A percentile compares a stretch with the other conserved stretches of the same genome.
Evolutionary conservation across 1,140 invertebrate genomes (phyloP).

Genomic region (Solen grandis): DNA sequence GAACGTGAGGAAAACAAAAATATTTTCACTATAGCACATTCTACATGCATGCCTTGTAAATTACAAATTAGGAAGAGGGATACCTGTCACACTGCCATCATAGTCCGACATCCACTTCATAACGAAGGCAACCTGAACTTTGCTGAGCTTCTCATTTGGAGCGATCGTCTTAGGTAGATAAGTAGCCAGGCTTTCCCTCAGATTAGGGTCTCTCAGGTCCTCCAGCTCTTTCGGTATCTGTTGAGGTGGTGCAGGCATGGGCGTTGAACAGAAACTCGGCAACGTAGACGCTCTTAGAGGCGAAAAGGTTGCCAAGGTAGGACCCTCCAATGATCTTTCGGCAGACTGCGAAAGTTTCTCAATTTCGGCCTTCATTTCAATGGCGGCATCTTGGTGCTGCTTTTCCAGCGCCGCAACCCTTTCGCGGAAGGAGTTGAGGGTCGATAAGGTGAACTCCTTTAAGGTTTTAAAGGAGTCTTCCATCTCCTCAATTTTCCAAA

Average conservation of each 20-base stretch:
- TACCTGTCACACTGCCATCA: too few species aligned
- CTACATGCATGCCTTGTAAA: too few species aligned
- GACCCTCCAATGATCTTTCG: too few species aligned
- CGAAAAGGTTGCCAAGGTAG: background rate
- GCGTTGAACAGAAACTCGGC: background rate
- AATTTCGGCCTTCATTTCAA: background rate
- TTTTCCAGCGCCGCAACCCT: background rate
- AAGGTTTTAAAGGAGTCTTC: too few species aligned
- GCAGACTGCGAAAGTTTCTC: too few species aligned
- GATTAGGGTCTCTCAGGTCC: background rate
- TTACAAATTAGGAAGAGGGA: too few species aligned
- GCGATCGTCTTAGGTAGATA: constrained; percentile 1
- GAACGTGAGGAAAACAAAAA: background rate
- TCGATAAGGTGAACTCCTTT: background rate
- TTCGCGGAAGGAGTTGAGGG: background rate
- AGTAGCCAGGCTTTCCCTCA: background rate
- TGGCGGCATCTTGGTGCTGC: background rate
- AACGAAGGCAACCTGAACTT: too few species aligned
- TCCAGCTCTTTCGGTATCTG: background rate
- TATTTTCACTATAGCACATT: too few species aligned
- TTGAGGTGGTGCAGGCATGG: background rate
- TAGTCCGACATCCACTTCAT: background rate
- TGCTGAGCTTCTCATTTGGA: background rate
- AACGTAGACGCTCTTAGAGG: background rate
- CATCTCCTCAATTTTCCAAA: too few species aligned